Base-by-base conservation (phyloP, 2,797 vertebrate species). In the Stomatorhinus walkeri region DNA sequence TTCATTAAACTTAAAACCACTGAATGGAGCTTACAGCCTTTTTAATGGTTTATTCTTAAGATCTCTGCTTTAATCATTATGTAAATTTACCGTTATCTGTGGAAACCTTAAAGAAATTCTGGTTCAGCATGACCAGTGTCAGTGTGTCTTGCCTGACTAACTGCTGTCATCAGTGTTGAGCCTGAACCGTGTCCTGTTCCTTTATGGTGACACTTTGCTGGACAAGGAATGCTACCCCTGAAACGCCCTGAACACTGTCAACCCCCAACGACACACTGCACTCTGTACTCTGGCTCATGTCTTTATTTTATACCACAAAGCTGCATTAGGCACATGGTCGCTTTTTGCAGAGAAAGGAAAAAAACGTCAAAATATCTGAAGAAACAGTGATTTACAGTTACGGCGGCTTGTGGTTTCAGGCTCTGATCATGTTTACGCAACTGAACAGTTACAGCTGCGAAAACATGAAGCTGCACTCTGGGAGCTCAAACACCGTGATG, bases 291-390 rank as follows among this genome's bases (percentile, higher is more conserved):
- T 59, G 54, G 88, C 88, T 90, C 22, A 89, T 49, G 85, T 90
- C 61, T 95, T 93, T 94, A 89, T 90, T 90, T 81, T 49, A 90
- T 54, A 76, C 85, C 87, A 90, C 32, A 89, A 36, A 90, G 90
- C 90, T 92, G 90, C 90, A 76, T 88, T 56, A 43, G 79, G 85
- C 64, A 43, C 90, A 89, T 61, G 52, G 72, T 46, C 87, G 88
- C 81, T 43, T 88, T 59, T 87, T 14, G 72, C 64, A 52, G 59
- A 51, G 56, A 59, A 85, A 90, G 85, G 54, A 19, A 87, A 86
- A 83, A 88, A 54, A 68, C 28, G 49, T 4, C 2, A 16, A 84
- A 85, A 14, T 61, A 61, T n/a, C 19, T 68, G 3, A 43, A 40
- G 12, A 51, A 14, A 1, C 36, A 24, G 1, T 48, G 56, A 40